Percentiles rank a stretch among this genome's conserved stretches.
phyloP scores from a whole-genome alignment of 2,888 invertebrate species.

The Coelopa pilipes region DNA sequence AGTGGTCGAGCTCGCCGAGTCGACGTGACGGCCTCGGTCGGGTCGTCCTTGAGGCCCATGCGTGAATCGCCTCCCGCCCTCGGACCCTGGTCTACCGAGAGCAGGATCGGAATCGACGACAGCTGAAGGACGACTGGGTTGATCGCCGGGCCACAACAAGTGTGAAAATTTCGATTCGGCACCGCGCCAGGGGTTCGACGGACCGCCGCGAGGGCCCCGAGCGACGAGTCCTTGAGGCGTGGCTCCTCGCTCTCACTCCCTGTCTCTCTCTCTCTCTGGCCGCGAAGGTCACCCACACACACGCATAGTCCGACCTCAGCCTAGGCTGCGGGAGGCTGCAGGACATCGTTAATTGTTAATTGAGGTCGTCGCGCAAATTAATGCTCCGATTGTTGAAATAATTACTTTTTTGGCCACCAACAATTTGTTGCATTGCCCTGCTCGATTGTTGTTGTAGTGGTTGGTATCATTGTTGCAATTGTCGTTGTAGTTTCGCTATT shows the following conservation, averaged over 20 bases:
- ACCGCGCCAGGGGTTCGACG: neutral
- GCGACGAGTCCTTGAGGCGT: neutral
- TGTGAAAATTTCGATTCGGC: neutral
- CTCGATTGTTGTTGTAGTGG: neutral
- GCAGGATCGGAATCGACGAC: too few relatives aligned
- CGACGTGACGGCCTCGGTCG: too few relatives aligned
- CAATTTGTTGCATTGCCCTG: constrained; percentile 34
- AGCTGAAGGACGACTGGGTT: neutral
- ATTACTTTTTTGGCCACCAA: constrained; percentile 36
- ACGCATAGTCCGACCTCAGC: neutral
- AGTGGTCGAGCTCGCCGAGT: too few relatives aligned
- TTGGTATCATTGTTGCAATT: constrained; percentile 9
- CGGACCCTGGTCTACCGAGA: neutral
- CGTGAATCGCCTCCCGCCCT: neutral
- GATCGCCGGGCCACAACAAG: neutral
- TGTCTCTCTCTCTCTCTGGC: too few relatives aligned
- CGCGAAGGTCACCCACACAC: neutral
- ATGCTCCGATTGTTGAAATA: constrained; percentile 51
- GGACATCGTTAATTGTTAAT: constrained; percentile 45
- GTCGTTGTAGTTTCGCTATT: neutral
- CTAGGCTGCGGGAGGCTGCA: neutral
- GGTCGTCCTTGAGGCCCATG: too few relatives aligned
- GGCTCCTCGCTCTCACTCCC: neutral
- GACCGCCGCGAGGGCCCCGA: neutral
- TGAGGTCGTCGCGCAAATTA: constrained; percentile 60